Conservation (phyloP, 2,797 vertebrate species). For the Periophthalmus magnuspinnatus region DNA sequence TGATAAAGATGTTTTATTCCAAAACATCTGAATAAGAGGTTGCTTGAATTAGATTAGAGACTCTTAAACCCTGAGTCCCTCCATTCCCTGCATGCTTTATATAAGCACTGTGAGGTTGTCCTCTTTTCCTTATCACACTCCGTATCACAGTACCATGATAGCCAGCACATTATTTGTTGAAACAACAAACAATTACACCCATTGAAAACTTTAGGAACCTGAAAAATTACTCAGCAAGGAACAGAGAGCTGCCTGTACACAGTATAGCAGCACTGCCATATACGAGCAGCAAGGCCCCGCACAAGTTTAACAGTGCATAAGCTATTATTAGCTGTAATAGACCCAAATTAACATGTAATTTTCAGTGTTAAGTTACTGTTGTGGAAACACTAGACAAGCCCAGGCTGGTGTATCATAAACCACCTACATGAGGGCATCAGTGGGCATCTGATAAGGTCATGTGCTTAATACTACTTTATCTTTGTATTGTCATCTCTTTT, state of each 20-base stretch:
- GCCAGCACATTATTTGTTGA: conserved; percentile 25
- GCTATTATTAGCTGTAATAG: background rate
- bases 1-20: background rate
- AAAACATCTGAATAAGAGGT: background rate
- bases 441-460: too few species aligned
- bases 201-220: conserved; percentile 61
- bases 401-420: background rate
- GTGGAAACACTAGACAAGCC: background rate
- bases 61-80: background rate
- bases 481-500: background rate
- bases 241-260: conserved; percentile 55
- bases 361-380: background rate
- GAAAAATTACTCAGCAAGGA: conserved; percentile 57
- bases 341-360: background rate
- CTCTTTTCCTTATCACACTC: conserved; percentile 7
- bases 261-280: conserved; percentile 39
- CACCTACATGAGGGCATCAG: too few species aligned
- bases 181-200: conserved; percentile 67
- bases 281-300: conserved; percentile 23
- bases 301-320: conserved; percentile 27
- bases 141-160: background rate
- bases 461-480: too few species aligned
- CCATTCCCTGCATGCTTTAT: background rate
- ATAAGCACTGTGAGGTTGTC: conserved; percentile 2
- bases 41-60: background rate